phyloP scores from a whole-genome alignment of 2,888 invertebrate genomes.

The Ennomos quercinarius region DNA sequence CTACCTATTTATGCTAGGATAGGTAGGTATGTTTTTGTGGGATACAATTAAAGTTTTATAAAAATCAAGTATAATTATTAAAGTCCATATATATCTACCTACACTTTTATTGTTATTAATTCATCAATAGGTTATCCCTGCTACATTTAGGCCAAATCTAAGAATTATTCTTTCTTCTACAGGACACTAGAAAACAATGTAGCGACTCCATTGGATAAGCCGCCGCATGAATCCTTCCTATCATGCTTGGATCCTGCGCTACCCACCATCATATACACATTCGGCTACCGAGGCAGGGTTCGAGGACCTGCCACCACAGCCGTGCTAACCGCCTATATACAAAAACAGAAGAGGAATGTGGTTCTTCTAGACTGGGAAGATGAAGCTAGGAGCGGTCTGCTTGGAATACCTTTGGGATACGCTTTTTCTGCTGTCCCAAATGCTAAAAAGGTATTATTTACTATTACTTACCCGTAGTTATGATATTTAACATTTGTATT shows the following conservation, averaged over 20 bases:
- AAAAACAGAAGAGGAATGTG: conserved; percentile 69
- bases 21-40: no score
- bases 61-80: no score
- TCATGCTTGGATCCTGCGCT: conserved; percentile 62
- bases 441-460: conserved; percentile 62
- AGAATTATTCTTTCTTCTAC: conserved; percentile 16
- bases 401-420: conserved; percentile 70
- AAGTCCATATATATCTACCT: no score
- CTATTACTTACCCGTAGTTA: background rate
- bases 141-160: background rate
- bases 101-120: no score
- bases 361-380: conserved; percentile 77
- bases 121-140: no score
- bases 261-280: conserved; percentile 73
- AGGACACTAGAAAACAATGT: conserved; percentile 62
- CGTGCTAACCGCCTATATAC: conserved; percentile 65
- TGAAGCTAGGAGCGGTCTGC: conserved; percentile 67
- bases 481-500: no score
- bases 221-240: conserved; percentile 49
- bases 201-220: conserved; percentile 54
- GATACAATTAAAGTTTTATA: no score
- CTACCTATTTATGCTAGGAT: no score
- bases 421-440: conserved; percentile 70
- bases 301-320: conserved; percentile 72
- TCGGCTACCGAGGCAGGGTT: conserved; percentile 69